Percentiles rank a stretch among this genome's conserved stretches.
Evolutionary conservation across 2,797 vertebrate species (phyloP).

Genomic region (Emys orbicularis): DNA sequence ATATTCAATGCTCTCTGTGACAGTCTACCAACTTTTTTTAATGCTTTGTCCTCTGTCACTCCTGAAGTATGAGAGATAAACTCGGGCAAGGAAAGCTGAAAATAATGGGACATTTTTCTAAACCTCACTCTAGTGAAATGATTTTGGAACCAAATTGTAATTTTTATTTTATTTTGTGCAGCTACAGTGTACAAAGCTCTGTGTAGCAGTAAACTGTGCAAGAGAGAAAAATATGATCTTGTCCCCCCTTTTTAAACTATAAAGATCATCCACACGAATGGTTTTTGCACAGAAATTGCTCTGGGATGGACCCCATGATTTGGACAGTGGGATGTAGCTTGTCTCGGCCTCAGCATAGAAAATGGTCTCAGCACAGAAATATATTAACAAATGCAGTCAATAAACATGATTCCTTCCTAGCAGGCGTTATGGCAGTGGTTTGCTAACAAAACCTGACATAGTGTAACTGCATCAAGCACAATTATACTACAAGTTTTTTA

Average conservation of each 20-base stretch:
- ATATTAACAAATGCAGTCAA: slow-evolving; percentile 4
- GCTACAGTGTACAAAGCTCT: slow-evolving; percentile 15
- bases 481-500: not conserved
- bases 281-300: not conserved
- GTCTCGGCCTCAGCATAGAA: not conserved
- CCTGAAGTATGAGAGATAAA: slow-evolving; percentile 44
- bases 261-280: not conserved
- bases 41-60: slow-evolving; percentile 40
- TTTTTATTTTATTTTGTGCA: slow-evolving; percentile 48
- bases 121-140: not conserved
- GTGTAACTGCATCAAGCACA: slow-evolving; percentile 1
- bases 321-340: slow-evolving; percentile 7
- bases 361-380: not conserved
- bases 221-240: not conserved
- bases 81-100: slow-evolving; percentile 7
- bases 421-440: slow-evolving; percentile 21
- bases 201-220: not conserved
- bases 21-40: slow-evolving; percentile 34
- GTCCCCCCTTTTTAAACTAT: not conserved
- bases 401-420: slow-evolving; percentile 1
- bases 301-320: not conserved
- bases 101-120: slow-evolving; percentile 13
- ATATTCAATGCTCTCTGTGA: not conserved
- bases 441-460: slow-evolving; percentile 24
- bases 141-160: not conserved